Percentiles rank a stretch among this genome's conserved stretches.
Conservation (phyloP, 2,113 vertebrate genomes). For the Amblyornis subalaris region DNA sequence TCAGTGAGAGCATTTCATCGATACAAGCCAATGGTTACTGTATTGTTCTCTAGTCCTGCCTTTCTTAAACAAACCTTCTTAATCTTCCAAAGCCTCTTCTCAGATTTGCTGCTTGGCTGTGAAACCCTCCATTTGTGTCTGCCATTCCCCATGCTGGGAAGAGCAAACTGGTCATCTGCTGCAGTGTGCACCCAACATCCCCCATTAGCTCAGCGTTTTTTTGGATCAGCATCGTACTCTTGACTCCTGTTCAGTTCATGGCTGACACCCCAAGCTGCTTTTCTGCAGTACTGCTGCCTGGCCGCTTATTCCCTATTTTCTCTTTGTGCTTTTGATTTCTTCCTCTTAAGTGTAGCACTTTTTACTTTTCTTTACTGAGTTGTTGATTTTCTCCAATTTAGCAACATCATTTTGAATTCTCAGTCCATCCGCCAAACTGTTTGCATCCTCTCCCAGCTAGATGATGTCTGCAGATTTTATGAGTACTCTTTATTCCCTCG, state of each 20-base stretch:
- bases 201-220: neutral
- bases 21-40: neutral
- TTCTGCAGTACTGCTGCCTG: neutral
- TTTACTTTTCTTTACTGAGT: constrained; percentile 48
- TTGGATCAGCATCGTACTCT: neutral
- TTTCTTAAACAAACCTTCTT: neutral
- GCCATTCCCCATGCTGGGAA: neutral
- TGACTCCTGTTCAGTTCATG: neutral
- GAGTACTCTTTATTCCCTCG: constrained; percentile 59
- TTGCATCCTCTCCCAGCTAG: constrained; percentile 61
- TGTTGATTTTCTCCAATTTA: constrained; percentile 59
- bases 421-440: constrained; percentile 54
- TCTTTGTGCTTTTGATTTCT: constrained; percentile 54
- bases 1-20: neutral
- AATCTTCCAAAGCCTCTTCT: neutral
- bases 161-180: neutral
- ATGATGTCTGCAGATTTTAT: constrained; percentile 64
- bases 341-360: constrained; percentile 47
- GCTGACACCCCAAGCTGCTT: neutral
- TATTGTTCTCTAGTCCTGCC: neutral
- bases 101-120: neutral
- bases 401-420: constrained; percentile 58
- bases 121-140: neutral
- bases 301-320: constrained; percentile 37
- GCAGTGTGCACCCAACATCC: neutral